A percentile compares a stretch with the other conserved stretches of the same genome.
These are phyloP conservation scores for Rhysida immarginata DNA, from an alignment of 1,140 invertebrate genomes.

Conservation along the genomic window DNA sequence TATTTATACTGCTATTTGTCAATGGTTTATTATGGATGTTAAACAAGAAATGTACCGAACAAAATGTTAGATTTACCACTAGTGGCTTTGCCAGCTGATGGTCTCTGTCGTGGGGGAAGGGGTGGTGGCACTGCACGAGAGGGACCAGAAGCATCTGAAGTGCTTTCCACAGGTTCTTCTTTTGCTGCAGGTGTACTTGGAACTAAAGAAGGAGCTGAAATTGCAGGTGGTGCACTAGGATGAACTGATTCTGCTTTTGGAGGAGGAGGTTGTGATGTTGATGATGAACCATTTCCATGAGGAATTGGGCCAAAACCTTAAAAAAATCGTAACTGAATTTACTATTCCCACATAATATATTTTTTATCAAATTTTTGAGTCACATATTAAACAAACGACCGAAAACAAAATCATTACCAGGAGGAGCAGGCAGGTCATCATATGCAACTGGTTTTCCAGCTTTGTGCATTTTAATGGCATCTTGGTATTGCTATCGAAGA, in stretches of 20 bases:
- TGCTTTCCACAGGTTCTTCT: neutral
- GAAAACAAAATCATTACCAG: conserved; percentile 29
- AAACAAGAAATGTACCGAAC: too few relatives aligned
- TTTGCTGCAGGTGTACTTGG: neutral
- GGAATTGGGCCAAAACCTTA: neutral
- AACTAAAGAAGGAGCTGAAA: neutral
- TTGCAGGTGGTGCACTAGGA: neutral
- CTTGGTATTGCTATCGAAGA: conserved; percentile 67
- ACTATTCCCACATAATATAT: neutral
- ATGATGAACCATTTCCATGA: neutral
- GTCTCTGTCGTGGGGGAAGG: too few relatives aligned
- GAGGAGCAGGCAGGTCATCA: conserved; percentile 76
- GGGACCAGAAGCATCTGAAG: neutral
- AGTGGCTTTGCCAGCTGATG: neutral
- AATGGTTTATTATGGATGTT: too few relatives aligned
- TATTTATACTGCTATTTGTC: too few relatives aligned
- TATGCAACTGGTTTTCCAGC: conserved; percentile 56
- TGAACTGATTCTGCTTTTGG: neutral
- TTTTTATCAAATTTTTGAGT: neutral
- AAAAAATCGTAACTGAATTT: neutral
- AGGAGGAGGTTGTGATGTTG: neutral
- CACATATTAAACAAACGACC: neutral
- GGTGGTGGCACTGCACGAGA: neutral
- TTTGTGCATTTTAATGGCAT: conserved; percentile 64
- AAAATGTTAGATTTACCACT: too few relatives aligned